A percentile compares a stretch with the other conserved stretches of the same genome.
These are phyloP conservation scores for Corydoras maculifer DNA, from an alignment of 2,113 vertebrate species.

Conservation along the genomic window DNA sequence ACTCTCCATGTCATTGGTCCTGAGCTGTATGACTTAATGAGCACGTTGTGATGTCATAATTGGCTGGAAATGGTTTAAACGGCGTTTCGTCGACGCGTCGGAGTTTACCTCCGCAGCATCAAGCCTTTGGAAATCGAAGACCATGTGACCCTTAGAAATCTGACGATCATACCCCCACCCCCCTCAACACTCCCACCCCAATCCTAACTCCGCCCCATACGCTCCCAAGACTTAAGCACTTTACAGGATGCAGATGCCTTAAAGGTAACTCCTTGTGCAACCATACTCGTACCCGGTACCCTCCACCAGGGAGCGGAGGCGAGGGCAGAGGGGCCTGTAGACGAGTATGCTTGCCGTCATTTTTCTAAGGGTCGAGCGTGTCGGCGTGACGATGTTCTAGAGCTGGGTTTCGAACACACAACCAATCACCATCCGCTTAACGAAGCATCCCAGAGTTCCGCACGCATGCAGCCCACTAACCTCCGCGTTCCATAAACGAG, in stretches of 20 bases:
- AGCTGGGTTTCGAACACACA: background rate
- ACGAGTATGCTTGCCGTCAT: constrained; percentile 51
- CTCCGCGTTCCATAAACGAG: background rate
- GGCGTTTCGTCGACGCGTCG: background rate
- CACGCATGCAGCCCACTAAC: constrained; percentile 48
- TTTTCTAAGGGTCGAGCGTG: constrained; percentile 57
- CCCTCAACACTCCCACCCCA: background rate
- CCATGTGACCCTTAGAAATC: constrained; percentile 60
- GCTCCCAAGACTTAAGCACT: too few relatives aligned
- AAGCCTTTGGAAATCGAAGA: too few relatives aligned
- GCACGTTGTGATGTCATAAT: constrained; percentile 13
- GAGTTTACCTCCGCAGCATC: too few relatives aligned
- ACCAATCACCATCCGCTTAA: background rate
- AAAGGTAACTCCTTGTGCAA: constrained; percentile 54
- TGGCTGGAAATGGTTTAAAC: constrained; percentile 55
- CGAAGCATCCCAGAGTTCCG: background rate
- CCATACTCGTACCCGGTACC: constrained; percentile 46
- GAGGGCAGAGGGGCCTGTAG: constrained; percentile 16
- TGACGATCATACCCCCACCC: constrained; percentile 38
- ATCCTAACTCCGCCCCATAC: background rate
- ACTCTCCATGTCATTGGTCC: constrained; percentile 33
- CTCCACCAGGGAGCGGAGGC: background rate
- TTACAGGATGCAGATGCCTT: background rate
- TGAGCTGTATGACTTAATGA: constrained; percentile 34
- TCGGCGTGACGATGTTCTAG: constrained; percentile 2